Conservation (phyloP, 2,888 invertebrate species). For the Sericinus montela region DNA sequence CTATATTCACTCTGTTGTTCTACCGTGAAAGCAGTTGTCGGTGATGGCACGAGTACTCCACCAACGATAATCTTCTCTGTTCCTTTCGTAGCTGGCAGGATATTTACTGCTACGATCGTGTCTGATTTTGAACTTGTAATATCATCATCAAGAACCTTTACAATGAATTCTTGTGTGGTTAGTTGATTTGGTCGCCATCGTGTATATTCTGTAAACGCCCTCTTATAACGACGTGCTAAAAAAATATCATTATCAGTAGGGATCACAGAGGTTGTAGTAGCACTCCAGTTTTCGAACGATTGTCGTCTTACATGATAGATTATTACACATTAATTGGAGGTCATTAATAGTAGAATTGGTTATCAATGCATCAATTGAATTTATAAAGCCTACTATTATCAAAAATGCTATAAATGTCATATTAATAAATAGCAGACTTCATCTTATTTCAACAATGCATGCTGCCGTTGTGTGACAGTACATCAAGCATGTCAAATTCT, state of each 20-base stretch:
- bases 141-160: constrained; percentile 70
- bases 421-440: constrained; percentile 44
- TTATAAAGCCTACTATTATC: constrained; percentile 55
- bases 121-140: constrained; percentile 37
- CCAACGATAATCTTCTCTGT: constrained; percentile 58
- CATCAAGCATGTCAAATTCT: constrained; percentile 5
- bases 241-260: background rate
- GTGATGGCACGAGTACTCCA: constrained; percentile 46
- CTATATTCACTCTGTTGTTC: constrained; percentile 47
- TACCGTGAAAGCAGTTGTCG: constrained; percentile 21
- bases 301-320: constrained; percentile 45
- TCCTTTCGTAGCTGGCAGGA: constrained; percentile 40
- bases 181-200: constrained; percentile 55
- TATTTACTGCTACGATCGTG: constrained; percentile 54
- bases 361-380: constrained; percentile 40
- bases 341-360: constrained; percentile 42
- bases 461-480: constrained; percentile 1
- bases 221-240: constrained; percentile 52
- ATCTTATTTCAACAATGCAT: constrained; percentile 35
- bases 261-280: too few species aligned
- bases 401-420: constrained; percentile 65
- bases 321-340: constrained; percentile 42
- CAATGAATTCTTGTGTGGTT: constrained; percentile 57
- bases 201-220: constrained; percentile 55
- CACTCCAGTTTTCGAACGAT: too few species aligned